Evolutionary conservation across 2,797 vertebrate genomes (phyloP).

Genomic region (Melanotaenia trifasciata): DNA sequence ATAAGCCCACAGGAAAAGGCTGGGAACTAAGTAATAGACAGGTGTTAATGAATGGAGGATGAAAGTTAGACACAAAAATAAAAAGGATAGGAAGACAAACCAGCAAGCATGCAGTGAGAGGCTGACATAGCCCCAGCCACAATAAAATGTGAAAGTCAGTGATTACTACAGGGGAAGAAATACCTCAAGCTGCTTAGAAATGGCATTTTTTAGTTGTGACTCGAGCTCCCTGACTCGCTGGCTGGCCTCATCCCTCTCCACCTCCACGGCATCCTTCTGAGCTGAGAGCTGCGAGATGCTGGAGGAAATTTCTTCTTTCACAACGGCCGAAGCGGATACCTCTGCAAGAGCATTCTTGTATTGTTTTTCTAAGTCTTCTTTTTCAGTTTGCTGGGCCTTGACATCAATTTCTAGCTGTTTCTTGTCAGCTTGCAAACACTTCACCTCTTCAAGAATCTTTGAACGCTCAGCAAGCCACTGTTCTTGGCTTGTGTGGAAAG

Average conservation of each 20-base stretch:
- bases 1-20: slow-evolving; percentile 79
- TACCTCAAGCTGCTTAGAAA: slow-evolving; percentile 90
- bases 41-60: slow-evolving; percentile 71
- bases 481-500: slow-evolving; percentile 75
- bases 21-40: slow-evolving; percentile 55
- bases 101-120: slow-evolving; percentile 76
- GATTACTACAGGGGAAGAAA: slow-evolving; percentile 79
- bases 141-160: slow-evolving; percentile 65
- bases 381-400: slow-evolving; percentile 74
- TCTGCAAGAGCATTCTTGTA: slow-evolving; percentile 75
- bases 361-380: slow-evolving; percentile 77
- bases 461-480: slow-evolving; percentile 67
- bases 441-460: slow-evolving; percentile 70
- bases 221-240: slow-evolving; percentile 86
- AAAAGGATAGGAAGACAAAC: slow-evolving; percentile 42
- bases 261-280: slow-evolving; percentile 83
- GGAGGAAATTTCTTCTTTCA: slow-evolving; percentile 82
- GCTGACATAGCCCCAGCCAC: slow-evolving; percentile 68
- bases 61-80: slow-evolving; percentile 57
- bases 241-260: slow-evolving; percentile 84
- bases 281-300: slow-evolving; percentile 78
- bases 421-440: slow-evolving; percentile 70
- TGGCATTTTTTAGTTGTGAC: slow-evolving; percentile 86
- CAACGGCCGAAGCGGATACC: slow-evolving; percentile 71
- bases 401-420: slow-evolving; percentile 63